Conservation (phyloP, 1,140 invertebrate genomes). For the Diachasmimorpha longicaudata region DNA sequence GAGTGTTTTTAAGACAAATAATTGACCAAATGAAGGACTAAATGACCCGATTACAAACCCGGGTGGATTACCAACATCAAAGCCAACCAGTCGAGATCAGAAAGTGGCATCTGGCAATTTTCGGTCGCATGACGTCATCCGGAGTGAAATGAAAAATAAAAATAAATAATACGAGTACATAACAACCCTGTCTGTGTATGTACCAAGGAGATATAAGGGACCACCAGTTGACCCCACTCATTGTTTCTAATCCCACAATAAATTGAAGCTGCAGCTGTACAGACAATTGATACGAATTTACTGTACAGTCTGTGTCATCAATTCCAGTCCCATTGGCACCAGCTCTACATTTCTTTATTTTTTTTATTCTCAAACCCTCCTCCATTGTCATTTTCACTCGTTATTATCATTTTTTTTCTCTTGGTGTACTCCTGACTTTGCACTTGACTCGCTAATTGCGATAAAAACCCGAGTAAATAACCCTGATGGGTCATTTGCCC, state of each 20-base stretch:
- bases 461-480: conserved; percentile 8
- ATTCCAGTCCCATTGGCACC: conserved; percentile 10
- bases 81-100: neutral
- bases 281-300: conserved; percentile 63
- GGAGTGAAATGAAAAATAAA: neutral
- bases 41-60: neutral
- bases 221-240: conserved; percentile 47
- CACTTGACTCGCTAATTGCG: conserved; percentile 7
- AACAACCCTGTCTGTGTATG: neutral
- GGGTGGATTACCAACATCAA: neutral
- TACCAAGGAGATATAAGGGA: conserved; percentile 30
- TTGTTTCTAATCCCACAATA: conserved; percentile 63
- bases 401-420: neutral
- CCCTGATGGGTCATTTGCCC: neutral
- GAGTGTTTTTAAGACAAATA: neutral
- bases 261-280: conserved; percentile 61
- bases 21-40: neutral
- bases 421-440: neutral
- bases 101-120: conserved; percentile 5
- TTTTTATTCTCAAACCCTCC: neutral
- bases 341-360: neutral
- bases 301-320: conserved; percentile 56
- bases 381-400: neutral
- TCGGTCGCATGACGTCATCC: neutral
- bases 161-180: neutral